A percentile compares a stretch with the other conserved stretches of the same genome.
Conservation (phyloP, 1,140 invertebrate genomes). For the Pantala flavescens region DNA sequence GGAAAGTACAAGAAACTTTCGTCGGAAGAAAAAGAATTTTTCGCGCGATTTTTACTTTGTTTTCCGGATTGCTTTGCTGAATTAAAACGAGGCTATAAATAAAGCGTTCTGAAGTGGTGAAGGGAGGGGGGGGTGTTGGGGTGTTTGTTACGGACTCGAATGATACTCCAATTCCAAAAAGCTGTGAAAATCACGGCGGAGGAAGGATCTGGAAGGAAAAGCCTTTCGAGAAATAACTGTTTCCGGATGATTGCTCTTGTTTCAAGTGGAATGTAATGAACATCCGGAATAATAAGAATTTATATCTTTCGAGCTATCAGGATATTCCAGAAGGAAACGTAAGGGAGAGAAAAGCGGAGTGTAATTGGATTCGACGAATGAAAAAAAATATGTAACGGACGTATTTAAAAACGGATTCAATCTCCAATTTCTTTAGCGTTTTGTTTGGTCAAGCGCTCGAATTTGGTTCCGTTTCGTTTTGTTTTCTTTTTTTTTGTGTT, state of each 20-base stretch:
- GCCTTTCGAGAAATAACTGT: not conserved
- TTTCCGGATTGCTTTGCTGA: slow-evolving; percentile 5
- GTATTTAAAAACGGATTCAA: too few relatives aligned
- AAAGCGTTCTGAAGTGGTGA: not conserved
- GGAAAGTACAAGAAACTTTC: not conserved
- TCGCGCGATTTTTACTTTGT: not conserved
- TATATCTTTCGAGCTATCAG: not conserved
- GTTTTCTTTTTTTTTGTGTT: too few relatives aligned
- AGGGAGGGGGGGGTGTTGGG: not conserved
- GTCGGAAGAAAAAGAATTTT: not conserved
- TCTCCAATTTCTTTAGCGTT: too few relatives aligned
- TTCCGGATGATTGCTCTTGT: slow-evolving; percentile 2
- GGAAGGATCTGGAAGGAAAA: not conserved
- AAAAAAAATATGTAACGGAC: too few relatives aligned
- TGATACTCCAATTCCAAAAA: not conserved
- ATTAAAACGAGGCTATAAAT: slow-evolving; percentile 3
- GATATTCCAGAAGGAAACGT: too few relatives aligned
- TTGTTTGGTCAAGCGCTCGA: too few relatives aligned
- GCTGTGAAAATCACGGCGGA: not conserved
- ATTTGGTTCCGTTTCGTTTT: too few relatives aligned
- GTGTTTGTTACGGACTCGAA: not conserved
- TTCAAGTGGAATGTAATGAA: not conserved
- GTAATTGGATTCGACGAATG: too few relatives aligned
- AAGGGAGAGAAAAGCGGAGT: too few relatives aligned
- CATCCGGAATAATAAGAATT: slow-evolving; percentile 3